Evolutionary conservation across 2,797 vertebrate species (phyloP).

Genomic region (Thripadectes ignobilis): DNA sequence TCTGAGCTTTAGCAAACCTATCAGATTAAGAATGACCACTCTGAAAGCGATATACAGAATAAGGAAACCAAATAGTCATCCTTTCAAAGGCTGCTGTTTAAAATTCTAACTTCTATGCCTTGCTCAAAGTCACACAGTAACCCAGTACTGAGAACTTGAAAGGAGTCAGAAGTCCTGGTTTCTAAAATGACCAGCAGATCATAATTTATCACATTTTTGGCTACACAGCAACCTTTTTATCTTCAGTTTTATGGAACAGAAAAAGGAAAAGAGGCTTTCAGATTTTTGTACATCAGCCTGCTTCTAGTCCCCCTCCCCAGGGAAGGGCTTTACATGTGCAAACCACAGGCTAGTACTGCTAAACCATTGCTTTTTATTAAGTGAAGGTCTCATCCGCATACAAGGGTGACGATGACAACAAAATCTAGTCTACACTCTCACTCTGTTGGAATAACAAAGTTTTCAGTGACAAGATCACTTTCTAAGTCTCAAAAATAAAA

Average conservation of each 20-base stretch:
- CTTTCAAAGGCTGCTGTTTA: neutral
- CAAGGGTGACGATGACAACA: neutral
- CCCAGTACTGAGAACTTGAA: neutral
- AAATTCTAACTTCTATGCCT: neutral
- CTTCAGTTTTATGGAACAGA: neutral
- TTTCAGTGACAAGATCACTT: neutral
- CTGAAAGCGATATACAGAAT: neutral
- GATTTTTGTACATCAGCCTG: neutral
- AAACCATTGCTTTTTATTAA: neutral
- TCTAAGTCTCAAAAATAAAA: conserved; percentile 1
- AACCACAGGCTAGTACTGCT: neutral
- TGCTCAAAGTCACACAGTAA: neutral
- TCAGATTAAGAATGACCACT: neutral
- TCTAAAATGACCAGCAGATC: neutral
- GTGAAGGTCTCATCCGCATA: neutral
- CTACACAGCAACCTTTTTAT: neutral
- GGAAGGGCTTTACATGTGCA: neutral
- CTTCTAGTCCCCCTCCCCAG: neutral
- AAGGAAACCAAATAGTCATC: neutral
- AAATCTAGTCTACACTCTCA: neutral
- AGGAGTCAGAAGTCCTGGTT: neutral
- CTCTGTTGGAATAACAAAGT: neutral
- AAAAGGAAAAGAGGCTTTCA: neutral
- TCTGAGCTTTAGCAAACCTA: neutral
- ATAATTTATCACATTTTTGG: neutral